phyloP scores from a whole-genome alignment of 2,888 invertebrate genomes.

The Philereme vetulata region DNA sequence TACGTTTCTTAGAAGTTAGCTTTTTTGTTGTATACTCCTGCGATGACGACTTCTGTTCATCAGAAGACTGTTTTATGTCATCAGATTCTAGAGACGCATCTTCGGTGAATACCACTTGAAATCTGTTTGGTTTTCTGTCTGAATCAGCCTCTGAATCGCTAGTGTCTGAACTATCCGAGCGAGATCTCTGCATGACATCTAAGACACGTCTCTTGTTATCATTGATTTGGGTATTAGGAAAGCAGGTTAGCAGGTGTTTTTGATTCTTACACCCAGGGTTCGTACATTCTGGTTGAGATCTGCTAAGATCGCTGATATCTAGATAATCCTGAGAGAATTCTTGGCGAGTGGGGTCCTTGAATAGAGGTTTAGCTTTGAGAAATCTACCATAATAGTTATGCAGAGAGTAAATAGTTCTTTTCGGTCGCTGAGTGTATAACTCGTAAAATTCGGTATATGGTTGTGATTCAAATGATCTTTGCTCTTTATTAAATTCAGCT shows the following conservation, averaged over 20 bases:
- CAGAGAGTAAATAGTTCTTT: slow-evolving; percentile 11
- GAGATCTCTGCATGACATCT: neutral
- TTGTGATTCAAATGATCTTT: neutral
- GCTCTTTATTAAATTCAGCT: neutral
- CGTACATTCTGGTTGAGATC: neutral
- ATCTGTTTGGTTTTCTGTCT: slow-evolving; percentile 8
- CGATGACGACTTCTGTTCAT: neutral
- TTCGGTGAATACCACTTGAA: slow-evolving; percentile 12
- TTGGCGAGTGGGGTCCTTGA: slow-evolving; percentile 9
- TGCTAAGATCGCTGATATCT: slow-evolving; percentile 35
- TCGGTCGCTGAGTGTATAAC: neutral
- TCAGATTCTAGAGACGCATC: slow-evolving; percentile 9
- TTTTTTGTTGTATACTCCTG: neutral
- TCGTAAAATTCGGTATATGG: neutral
- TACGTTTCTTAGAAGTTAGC: neutral
- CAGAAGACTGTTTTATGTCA: slow-evolving; percentile 1
- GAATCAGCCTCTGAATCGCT: neutral
- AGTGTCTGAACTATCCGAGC: slow-evolving; percentile 2
- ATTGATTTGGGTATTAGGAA: neutral
- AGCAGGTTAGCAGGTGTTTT: neutral
- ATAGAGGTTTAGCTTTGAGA: neutral
- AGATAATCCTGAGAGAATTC: slow-evolving; percentile 39
- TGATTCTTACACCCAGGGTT: too few species aligned
- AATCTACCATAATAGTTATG: slow-evolving; percentile 11
- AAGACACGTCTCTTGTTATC: neutral